phyloP scores from a whole-genome alignment of 2,797 vertebrate genomes.

The Limosa lapponica region DNA sequence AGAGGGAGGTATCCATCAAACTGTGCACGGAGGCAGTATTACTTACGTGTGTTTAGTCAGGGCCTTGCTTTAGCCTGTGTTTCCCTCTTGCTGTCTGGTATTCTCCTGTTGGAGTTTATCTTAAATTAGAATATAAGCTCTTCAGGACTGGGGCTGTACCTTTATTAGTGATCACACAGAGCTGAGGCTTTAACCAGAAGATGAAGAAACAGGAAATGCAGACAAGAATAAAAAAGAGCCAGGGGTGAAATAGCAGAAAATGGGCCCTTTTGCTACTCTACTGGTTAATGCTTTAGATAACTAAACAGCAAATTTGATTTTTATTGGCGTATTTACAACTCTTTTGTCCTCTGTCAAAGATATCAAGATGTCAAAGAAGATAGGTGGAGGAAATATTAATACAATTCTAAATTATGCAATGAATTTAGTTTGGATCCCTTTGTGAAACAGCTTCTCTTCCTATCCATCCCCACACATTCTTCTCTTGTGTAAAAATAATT shows the following conservation, averaged over 20 bases:
- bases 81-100: background rate
- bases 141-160: background rate
- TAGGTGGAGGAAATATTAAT: background rate
- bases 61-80: background rate
- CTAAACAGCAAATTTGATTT: background rate
- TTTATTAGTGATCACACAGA: background rate
- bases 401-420: background rate
- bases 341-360: background rate
- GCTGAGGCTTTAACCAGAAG: background rate
- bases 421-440: background rate
- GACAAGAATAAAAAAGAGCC: background rate
- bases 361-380: background rate
- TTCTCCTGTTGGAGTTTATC: background rate
- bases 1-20: background rate
- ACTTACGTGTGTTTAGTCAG: accelerated
- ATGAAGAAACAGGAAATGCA: background rate
- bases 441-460: background rate
- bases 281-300: background rate
- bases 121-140: background rate
- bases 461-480: background rate
- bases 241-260: background rate
- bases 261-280: background rate
- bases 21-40: background rate
- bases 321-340: background rate
- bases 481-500: conserved; percentile 9